phyloP scores from a whole-genome alignment of 2,113 vertebrate species.

The Felis catus region F.catus_Fca126_mat1.0 CM031420.1:60864501-60865000 shows the following conservation, averaged over 20 bases:
- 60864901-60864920: conserved; percentile 17
- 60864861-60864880: neutral
- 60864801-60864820: neutral
- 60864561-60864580: neutral
- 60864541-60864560: conserved; percentile 22
- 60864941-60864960: neutral
- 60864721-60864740: neutral
- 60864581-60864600: neutral
- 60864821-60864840: neutral
- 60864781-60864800: neutral
- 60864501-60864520: conserved; percentile 19
- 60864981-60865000: neutral
- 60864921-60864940: neutral
- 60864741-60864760: neutral
- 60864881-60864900: neutral
- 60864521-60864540: conserved; percentile 35
- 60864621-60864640: neutral
- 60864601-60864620: neutral
- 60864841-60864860: neutral
- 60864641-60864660: neutral
- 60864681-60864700: neutral
- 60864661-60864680: conserved; percentile 18
- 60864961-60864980: neutral
- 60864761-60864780: neutral
- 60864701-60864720: neutral